Percentiles rank a stretch among this genome's conserved stretches.
These are phyloP conservation scores for Campylomormyrus tamandua DNA, from an alignment of 2,113 vertebrate genomes.

Conservation along the genomic window DNA sequence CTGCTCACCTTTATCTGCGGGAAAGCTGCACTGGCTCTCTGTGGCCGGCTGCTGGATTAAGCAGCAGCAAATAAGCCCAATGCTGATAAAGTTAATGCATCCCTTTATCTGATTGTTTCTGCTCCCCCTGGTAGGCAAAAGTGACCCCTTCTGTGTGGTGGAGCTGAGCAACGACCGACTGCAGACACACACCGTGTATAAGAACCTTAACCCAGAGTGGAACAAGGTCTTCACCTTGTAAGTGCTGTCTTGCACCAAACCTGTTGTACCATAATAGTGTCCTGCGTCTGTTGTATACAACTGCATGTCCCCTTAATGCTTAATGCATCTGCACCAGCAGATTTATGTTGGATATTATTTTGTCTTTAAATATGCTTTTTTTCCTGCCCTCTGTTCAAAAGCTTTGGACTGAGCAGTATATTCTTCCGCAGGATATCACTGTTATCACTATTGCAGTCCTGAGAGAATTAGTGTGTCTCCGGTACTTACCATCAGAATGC, in stretches of 20 bases:
- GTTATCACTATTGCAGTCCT: not conserved
- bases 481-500: not conserved
- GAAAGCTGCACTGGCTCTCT: constrained; percentile 15
- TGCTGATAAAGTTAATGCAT: constrained; percentile 30
- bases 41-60: constrained; percentile 30
- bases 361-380: not conserved
- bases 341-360: not conserved
- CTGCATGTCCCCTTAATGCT: not conserved
- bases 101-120: constrained; percentile 3
- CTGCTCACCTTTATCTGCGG: constrained; percentile 32
- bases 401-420: not conserved
- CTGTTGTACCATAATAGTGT: not conserved
- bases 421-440: not conserved
- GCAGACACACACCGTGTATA: constrained; percentile 93
- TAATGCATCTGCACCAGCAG: not conserved
- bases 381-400: not conserved
- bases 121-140: constrained; percentile 75
- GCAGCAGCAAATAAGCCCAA: constrained; percentile 18
- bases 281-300: not conserved
- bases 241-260: constrained; percentile 48
- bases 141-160: constrained; percentile 95
- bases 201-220: constrained; percentile 95
- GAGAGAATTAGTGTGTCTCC: not conserved
- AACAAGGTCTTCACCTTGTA: constrained; percentile 99
- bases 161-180: constrained; percentile 94